Evolutionary conservation across 1,140 invertebrate species (phyloP).

Genomic region (Drosophila insularis): DNA sequence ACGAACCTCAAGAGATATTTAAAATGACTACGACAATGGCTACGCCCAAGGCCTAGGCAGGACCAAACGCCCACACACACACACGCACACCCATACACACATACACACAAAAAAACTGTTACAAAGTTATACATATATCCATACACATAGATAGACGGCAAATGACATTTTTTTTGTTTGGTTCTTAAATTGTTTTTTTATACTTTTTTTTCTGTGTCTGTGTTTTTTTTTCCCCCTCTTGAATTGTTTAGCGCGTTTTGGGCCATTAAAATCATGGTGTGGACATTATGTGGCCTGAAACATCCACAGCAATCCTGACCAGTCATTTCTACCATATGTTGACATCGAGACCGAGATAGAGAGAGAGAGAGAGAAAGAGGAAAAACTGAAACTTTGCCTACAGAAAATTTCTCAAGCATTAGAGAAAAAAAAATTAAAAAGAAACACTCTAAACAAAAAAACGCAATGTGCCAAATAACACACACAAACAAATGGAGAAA

Average conservation of each 20-base stretch:
- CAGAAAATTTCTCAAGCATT: conserved; percentile 9
- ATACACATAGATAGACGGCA: conserved; percentile 31
- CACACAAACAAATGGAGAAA: background rate
- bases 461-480: background rate
- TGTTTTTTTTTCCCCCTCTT: conserved; percentile 13
- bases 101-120: background rate
- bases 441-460: background rate
- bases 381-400: background rate
- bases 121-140: conserved; percentile 6
- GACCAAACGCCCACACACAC: conserved; percentile 45
- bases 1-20: conserved; percentile 19
- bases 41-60: conserved; percentile 60
- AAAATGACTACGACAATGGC: conserved; percentile 51
- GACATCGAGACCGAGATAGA: background rate
- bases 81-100: conserved; percentile 12
- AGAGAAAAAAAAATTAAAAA: background rate
- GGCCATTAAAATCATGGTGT: conserved; percentile 38
- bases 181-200: conserved; percentile 57
- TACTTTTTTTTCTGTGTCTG: conserved; percentile 26
- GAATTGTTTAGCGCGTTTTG: conserved; percentile 47
- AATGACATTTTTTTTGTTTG: conserved; percentile 62
- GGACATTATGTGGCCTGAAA: conserved; percentile 40
- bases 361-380: background rate
- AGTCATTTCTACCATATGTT: conserved; percentile 60
- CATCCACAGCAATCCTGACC: background rate